Evolutionary conservation across 1,140 invertebrate genomes (phyloP).

Genomic region (Trichonephila clavipes): DNA sequence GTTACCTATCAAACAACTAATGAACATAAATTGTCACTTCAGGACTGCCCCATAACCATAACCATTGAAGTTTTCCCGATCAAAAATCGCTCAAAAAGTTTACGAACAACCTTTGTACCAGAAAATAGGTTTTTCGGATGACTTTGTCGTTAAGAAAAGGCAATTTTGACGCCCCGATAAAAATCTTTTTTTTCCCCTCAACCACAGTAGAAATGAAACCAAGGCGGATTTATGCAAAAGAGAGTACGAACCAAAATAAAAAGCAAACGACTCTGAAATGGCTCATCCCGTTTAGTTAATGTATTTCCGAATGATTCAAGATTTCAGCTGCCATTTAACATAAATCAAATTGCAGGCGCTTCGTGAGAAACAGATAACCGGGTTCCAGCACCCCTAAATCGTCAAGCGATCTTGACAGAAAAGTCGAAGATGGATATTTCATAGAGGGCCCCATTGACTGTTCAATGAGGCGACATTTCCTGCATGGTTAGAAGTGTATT

Average conservation of each 20-base stretch:
- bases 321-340: slow-evolving; percentile 73
- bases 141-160: slow-evolving; percentile 44
- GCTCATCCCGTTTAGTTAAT: slow-evolving; percentile 69
- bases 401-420: slow-evolving; percentile 55
- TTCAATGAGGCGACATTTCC: slow-evolving; percentile 61
- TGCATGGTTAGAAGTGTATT: slow-evolving; percentile 74
- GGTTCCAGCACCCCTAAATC: slow-evolving; percentile 24
- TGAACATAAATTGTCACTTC: slow-evolving; percentile 17
- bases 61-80: neutral
- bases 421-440: slow-evolving; percentile 72
- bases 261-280: slow-evolving; percentile 41
- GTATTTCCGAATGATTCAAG: slow-evolving; percentile 71
- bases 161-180: slow-evolving; percentile 6
- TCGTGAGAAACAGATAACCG: slow-evolving; percentile 69
- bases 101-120: neutral
- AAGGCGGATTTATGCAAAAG: slow-evolving; percentile 11
- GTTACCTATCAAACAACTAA: neutral
- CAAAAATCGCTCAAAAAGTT: neutral
- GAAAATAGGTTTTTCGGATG: slow-evolving; percentile 29
- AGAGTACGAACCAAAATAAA: neutral
- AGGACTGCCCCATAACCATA: slow-evolving; percentile 43
- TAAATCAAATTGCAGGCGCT: slow-evolving; percentile 66
- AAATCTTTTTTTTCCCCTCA: neutral
- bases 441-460: slow-evolving; percentile 66
- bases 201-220: slow-evolving; percentile 28